A percentile compares a stretch with the other conserved stretches of the same genome.
phyloP scores from a whole-genome alignment of 2,888 invertebrate species.

The Stenolophus ochropezus region DNA sequence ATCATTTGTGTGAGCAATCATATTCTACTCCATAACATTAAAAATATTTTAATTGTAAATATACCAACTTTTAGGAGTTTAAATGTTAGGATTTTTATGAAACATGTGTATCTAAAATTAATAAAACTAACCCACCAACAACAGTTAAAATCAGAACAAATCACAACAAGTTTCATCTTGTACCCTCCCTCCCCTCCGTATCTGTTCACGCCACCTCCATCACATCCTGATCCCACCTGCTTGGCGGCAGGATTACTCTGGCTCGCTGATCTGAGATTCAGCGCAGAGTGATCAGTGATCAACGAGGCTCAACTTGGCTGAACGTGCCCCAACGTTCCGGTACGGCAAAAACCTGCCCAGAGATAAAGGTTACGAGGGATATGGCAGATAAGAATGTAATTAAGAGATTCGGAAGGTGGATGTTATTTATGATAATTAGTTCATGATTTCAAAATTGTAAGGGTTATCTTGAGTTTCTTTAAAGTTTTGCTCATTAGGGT shows the following conservation, averaged over 20 bases:
- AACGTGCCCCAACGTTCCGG: neutral
- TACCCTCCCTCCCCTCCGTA: neutral
- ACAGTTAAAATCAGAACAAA: too few relatives aligned
- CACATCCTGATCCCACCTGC: neutral
- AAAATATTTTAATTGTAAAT: too few relatives aligned
- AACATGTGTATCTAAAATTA: too few relatives aligned
- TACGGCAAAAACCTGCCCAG: neutral
- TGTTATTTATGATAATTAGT: neutral
- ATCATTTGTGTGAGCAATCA: too few relatives aligned
- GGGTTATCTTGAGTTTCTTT: neutral
- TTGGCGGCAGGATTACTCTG: neutral
- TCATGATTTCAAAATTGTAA: neutral
- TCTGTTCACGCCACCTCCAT: neutral
- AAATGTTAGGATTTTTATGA: too few relatives aligned
- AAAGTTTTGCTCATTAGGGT: neutral
- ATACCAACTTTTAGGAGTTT: too few relatives aligned
- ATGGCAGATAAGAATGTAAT: neutral
- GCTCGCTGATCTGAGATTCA: neutral
- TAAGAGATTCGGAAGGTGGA: neutral
- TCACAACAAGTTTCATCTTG: neutral
- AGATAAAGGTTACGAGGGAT: neutral
- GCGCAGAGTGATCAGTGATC: neutral
- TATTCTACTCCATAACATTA: too few relatives aligned
- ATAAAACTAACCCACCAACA: too few relatives aligned
- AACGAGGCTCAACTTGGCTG: neutral